Conservation (phyloP, 2,797 vertebrate genomes). For the Sciurus vulgaris region DNA sequence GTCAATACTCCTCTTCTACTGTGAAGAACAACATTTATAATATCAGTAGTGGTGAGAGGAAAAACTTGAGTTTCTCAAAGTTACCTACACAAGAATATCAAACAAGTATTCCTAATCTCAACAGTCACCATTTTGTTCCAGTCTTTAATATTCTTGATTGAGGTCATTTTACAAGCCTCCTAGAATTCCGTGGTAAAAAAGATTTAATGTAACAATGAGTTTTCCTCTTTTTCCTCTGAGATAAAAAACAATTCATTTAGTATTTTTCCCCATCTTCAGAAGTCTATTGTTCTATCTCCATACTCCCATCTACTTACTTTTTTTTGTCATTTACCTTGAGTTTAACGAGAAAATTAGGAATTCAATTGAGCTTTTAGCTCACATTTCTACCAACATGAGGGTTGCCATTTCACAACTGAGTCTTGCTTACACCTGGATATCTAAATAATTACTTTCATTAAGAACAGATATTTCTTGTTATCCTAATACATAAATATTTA, state of each 20-base stretch:
- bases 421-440: not conserved
- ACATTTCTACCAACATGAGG: not conserved
- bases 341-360: not conserved
- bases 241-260: not conserved
- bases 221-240: not conserved
- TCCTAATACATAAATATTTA: not conserved
- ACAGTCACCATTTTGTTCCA: not conserved
- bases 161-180: not conserved
- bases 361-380: not conserved
- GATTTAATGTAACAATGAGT: not conserved
- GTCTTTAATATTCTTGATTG: not conserved
- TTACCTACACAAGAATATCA: not conserved
- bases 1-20: not conserved
- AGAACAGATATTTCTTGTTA: not conserved
- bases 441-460: not conserved
- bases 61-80: not conserved
- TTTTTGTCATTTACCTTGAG: not conserved
- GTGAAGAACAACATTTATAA: not conserved
- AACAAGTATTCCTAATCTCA: not conserved
- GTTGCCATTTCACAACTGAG: not conserved
- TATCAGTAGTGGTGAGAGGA: not conserved
- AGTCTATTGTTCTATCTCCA: not conserved
- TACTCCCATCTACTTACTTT: not conserved
- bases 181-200: not conserved
- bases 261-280: not conserved